phyloP scores from a whole-genome alignment of 1,140 invertebrate genomes.

The Drosophila miranda region DNA sequence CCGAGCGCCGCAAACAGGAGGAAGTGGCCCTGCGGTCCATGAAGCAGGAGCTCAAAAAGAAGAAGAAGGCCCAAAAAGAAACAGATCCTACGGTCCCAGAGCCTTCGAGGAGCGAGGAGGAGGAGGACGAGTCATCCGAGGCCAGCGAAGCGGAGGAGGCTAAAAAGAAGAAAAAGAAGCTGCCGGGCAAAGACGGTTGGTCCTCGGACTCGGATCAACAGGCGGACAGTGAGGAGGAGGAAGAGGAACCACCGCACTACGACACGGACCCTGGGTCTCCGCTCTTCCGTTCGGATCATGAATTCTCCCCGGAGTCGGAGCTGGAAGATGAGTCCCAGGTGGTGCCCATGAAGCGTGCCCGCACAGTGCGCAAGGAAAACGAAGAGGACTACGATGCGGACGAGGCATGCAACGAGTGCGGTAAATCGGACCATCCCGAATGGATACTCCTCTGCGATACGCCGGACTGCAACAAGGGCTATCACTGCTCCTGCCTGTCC shows the following conservation, averaged over 20 bases:
- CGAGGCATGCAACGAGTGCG: slow-evolving; percentile 94
- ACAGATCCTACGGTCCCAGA: slow-evolving; percentile 77
- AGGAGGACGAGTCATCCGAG: slow-evolving; percentile 76
- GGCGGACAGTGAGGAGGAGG: slow-evolving; percentile 85
- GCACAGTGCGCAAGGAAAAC: slow-evolving; percentile 87
- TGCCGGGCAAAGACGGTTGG: slow-evolving; percentile 87
- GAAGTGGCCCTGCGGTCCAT: slow-evolving; percentile 86
- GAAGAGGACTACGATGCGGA: slow-evolving; percentile 83
- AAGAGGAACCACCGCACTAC: slow-evolving; percentile 84
- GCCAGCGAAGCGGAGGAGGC: slow-evolving; percentile 82
- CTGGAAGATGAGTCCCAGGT: slow-evolving; percentile 85
- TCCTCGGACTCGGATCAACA: slow-evolving; percentile 86
- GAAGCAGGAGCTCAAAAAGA: slow-evolving; percentile 86
- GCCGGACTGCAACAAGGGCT: slow-evolving; percentile 92
- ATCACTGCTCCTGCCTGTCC: slow-evolving; percentile 96
- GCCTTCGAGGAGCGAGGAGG: slow-evolving; percentile 69
- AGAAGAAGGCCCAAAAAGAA: slow-evolving; percentile 83
- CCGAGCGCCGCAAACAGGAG: slow-evolving; percentile 88
- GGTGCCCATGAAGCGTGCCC: slow-evolving; percentile 86
- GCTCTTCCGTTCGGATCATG: slow-evolving; percentile 93
- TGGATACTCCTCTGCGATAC: slow-evolving; percentile 97
- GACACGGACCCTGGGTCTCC: slow-evolving; percentile 85
- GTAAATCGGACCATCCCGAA: slow-evolving; percentile 95
- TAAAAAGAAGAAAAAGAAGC: slow-evolving; percentile 85
- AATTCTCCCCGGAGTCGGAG: slow-evolving; percentile 91